Percentiles rank a stretch among this genome's conserved stretches.
Conservation (phyloP, 2,113 vertebrate species). For the Microtus oregoni region DNA sequence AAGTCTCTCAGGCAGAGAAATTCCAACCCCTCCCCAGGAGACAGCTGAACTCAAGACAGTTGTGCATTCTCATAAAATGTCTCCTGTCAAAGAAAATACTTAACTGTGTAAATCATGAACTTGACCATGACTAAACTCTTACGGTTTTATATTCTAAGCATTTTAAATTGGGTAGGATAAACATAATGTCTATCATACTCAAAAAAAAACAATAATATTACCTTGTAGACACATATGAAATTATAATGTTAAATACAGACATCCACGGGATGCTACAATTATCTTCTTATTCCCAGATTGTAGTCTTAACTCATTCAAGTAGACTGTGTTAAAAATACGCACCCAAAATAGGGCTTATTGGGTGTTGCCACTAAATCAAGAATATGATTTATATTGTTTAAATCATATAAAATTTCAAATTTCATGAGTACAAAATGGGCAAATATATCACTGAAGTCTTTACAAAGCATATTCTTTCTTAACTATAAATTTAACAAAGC, state of each 20-base stretch:
- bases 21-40: background rate
- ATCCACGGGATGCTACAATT: background rate
- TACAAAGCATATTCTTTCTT: background rate
- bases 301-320: constrained; percentile 1
- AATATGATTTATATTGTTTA: background rate
- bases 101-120: constrained; percentile 54
- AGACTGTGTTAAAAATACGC: background rate
- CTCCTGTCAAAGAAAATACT: constrained; percentile 38
- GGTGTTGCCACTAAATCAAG: constrained; percentile 6
- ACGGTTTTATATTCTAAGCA: constrained; percentile 44
- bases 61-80: constrained; percentile 5
- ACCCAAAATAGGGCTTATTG: background rate
- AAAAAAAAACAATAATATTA: constrained; percentile 27
- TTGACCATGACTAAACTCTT: constrained; percentile 33
- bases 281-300: background rate
- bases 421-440: background rate
- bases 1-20: constrained; percentile 39
- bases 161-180: constrained; percentile 45
- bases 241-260: background rate
- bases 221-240: constrained; percentile 31
- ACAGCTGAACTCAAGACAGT: constrained; percentile 4
- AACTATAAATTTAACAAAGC: background rate
- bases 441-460: background rate
- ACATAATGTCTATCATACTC: constrained; percentile 15
- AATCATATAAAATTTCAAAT: background rate